A percentile compares a stretch with the other conserved stretches of the same genome.
phyloP scores from a whole-genome alignment of 2,113 vertebrate species.

The Urocitellus parryii region DNA sequence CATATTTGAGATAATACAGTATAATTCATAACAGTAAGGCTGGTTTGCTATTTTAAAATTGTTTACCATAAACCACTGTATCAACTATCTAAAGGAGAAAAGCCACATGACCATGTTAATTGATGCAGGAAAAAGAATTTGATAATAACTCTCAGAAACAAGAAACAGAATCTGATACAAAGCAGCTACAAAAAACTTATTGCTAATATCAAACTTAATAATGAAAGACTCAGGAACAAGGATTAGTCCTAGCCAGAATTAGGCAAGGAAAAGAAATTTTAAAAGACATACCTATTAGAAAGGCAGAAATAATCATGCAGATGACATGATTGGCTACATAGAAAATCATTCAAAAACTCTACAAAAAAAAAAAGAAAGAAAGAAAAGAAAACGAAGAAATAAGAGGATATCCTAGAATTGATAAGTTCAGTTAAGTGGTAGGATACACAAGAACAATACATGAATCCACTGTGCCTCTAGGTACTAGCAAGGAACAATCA shows the following conservation, averaged over 20 bases:
- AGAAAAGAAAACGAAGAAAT: background rate
- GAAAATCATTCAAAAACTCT: background rate
- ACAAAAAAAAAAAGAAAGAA: too few species aligned
- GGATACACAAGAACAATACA: background rate
- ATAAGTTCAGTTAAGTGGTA: background rate
- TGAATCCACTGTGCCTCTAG: background rate
- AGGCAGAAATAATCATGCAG: background rate
- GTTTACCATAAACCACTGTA: background rate
- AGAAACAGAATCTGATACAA: background rate
- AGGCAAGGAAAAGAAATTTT: background rate
- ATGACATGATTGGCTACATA: too few species aligned
- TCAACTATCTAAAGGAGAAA: background rate
- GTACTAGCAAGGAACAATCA: background rate
- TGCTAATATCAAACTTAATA: background rate
- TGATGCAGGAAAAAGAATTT: background rate
- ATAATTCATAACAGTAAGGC: background rate
- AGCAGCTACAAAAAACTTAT: background rate
- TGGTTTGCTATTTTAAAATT: background rate
- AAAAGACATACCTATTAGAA: background rate
- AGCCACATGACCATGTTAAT: background rate
- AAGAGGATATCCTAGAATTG: background rate
- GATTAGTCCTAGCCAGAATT: background rate
- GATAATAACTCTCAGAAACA: conserved; percentile 1
- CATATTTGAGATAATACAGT: background rate
- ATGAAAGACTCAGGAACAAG: background rate